phyloP scores from a whole-genome alignment of 1,140 invertebrate genomes.

The Asobara japonica region DNA sequence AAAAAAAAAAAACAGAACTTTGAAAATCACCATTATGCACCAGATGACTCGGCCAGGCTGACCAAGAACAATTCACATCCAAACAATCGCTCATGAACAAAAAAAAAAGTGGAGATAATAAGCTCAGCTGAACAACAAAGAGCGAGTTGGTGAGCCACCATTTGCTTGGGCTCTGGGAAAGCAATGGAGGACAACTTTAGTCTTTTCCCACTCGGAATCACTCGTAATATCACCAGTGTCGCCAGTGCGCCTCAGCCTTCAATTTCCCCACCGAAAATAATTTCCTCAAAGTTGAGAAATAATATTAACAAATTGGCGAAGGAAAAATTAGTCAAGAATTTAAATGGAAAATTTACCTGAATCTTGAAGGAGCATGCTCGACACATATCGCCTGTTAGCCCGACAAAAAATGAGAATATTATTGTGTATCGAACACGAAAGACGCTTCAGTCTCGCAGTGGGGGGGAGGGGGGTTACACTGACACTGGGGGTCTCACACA shows the following conservation, averaged over 20 bases:
- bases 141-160: slow-evolving; percentile 50
- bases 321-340: too few species aligned
- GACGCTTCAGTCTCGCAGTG: neutral
- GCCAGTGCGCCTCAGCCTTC: slow-evolving; percentile 39
- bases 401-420: slow-evolving; percentile 1
- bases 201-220: slow-evolving; percentile 40
- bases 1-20: too few species aligned
- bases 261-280: too few species aligned
- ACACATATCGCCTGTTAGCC: slow-evolving; percentile 45
- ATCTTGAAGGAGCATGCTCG: slow-evolving; percentile 55
- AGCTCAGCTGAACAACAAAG: slow-evolving; percentile 47
- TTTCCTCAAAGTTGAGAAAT: too few species aligned
- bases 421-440: neutral
- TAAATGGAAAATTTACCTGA: slow-evolving; percentile 50
- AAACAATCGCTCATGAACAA: neutral
- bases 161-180: slow-evolving; percentile 54
- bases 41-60: too few species aligned
- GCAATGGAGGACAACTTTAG: slow-evolving; percentile 60
- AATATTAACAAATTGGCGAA: too few species aligned
- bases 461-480: neutral
- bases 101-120: neutral
- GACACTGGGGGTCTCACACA: too few species aligned
- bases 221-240: slow-evolving; percentile 44
- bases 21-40: too few species aligned
- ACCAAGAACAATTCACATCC: neutral